phyloP scores from a whole-genome alignment of 1,140 invertebrate genomes.

The Drosophila gunungcola region DNA sequence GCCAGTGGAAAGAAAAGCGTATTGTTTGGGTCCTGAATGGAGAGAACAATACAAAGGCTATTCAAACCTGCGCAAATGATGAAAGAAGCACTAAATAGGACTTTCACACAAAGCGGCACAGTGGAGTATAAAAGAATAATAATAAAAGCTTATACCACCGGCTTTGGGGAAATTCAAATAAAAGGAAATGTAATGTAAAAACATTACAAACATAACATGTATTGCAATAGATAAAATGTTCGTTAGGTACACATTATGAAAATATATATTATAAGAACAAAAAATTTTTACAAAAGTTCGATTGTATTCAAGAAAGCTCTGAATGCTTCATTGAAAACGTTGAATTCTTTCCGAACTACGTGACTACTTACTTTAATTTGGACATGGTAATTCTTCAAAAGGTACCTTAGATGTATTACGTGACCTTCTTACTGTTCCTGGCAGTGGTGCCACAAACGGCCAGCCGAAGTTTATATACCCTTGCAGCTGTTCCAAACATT shows the following conservation, averaged over 20 bases:
- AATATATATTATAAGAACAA: not conserved
- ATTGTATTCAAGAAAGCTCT: not conserved
- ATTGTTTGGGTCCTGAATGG: constrained; percentile 62
- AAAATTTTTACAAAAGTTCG: not conserved
- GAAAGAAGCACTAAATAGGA: constrained; percentile 33
- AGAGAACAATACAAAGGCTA: constrained; percentile 47
- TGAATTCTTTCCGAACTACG: not conserved
- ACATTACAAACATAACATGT: constrained; percentile 53
- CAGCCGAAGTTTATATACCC: no score
- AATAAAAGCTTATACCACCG: constrained; percentile 1
- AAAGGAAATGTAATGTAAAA: constrained; percentile 51
- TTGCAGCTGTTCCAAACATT: no score
- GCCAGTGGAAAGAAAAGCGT: constrained; percentile 44
- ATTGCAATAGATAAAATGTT: constrained; percentile 43
- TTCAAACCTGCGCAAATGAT: constrained; percentile 55
- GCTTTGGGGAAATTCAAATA: constrained; percentile 41
- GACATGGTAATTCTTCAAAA: not conserved
- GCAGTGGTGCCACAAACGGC: no score
- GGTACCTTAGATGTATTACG: not conserved
- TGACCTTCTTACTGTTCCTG: not conserved
- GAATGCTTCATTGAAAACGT: not conserved
- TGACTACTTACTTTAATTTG: not conserved
- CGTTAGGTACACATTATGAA: not conserved
- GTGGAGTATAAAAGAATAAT: constrained; percentile 47
- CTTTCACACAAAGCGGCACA: constrained; percentile 39